Evolutionary conservation across 2,888 invertebrate genomes (phyloP).

Genomic region (Pasiphila rectangulata): DNA sequence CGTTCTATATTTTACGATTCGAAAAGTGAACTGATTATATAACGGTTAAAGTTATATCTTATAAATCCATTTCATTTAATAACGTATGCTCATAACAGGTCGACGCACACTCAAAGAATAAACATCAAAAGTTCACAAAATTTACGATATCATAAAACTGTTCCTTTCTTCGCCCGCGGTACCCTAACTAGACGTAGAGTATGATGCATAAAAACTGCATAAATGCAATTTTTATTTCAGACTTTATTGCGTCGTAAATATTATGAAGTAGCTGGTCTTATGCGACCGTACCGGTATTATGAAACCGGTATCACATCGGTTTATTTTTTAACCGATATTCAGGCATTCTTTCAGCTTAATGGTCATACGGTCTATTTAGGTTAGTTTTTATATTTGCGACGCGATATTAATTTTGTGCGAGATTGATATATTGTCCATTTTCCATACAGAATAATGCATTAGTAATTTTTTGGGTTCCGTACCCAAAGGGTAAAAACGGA

Average conservation of each 20-base stretch:
- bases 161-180: constrained; percentile 16
- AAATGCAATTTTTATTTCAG: constrained; percentile 44
- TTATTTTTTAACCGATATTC: constrained; percentile 16
- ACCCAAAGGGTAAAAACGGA: no score
- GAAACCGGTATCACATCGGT: constrained; percentile 11
- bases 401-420: neutral
- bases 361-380: neutral
- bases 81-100: constrained; percentile 1
- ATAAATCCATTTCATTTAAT: neutral
- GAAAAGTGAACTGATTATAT: no score
- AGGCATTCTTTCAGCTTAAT: neutral
- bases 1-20: no score
- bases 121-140: constrained; percentile 17
- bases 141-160: constrained; percentile 20
- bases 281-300: constrained; percentile 10
- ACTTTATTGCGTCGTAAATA: constrained; percentile 49
- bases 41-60: no score
- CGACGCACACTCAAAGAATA: constrained; percentile 4
- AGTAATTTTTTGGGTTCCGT: no score
- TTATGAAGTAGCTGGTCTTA: constrained; percentile 32
- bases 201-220: constrained; percentile 50
- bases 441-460: no score
- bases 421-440: neutral
- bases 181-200: constrained; percentile 25
- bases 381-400: neutral